These are phyloP conservation scores for Lagenorhynchus albirostris DNA, from an alignment of 2,113 vertebrate species.

Conservation along the genomic window DNA sequence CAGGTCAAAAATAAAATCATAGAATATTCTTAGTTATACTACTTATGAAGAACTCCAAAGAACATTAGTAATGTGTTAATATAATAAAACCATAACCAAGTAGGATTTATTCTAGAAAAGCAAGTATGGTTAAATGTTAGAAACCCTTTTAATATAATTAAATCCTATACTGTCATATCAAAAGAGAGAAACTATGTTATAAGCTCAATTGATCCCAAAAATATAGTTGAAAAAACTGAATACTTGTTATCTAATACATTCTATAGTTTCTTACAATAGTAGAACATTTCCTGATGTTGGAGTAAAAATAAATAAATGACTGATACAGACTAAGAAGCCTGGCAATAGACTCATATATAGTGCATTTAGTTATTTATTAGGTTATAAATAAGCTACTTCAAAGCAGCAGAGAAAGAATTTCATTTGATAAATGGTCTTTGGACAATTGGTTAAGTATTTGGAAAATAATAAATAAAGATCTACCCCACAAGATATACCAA, in stretches of 20 bases:
- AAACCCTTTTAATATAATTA: not conserved
- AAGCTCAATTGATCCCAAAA: not conserved
- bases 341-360: not conserved
- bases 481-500: not conserved
- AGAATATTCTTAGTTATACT: not conserved
- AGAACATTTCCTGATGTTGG: not conserved
- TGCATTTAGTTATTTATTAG: not conserved
- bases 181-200: not conserved
- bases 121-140: not conserved
- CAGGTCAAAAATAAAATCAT: not conserved
- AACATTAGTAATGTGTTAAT: not conserved
- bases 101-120: conserved; percentile 16
- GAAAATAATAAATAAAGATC: not conserved
- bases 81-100: not conserved
- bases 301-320: not conserved
- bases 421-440: not conserved
- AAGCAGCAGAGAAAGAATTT: not conserved
- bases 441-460: not conserved
- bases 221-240: not conserved
- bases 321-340: not conserved
- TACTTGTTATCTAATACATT: not conserved
- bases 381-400: not conserved
- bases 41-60: not conserved
- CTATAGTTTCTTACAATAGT: not conserved
- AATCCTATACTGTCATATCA: not conserved